phyloP scores from a whole-genome alignment of 2,888 invertebrate species.

The Carabus problematicus region DNA sequence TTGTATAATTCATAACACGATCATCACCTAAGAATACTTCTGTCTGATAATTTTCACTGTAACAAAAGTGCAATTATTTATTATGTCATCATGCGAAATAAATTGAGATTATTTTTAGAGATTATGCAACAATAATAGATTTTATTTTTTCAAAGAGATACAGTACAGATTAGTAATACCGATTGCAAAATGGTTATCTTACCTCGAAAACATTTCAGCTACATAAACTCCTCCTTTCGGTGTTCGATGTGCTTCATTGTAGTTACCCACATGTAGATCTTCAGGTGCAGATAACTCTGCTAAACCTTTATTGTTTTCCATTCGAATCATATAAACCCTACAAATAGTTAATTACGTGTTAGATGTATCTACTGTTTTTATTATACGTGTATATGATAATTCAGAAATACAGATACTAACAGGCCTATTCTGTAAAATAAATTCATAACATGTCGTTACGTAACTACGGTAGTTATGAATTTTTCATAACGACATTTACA shows the following conservation, averaged over 20 bases:
- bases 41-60: slow-evolving; percentile 66
- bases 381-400: not conserved
- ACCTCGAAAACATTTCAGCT: slow-evolving; percentile 84
- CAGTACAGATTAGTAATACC: not conserved
- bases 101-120: too few species aligned
- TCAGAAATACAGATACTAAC: too few species aligned
- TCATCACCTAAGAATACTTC: slow-evolving; percentile 80
- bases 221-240: slow-evolving; percentile 81
- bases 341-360: slow-evolving; percentile 43
- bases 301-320: slow-evolving; percentile 68
- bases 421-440: too few species aligned
- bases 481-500: too few species aligned
- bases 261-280: slow-evolving; percentile 73
- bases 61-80: too few species aligned
- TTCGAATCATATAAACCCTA: slow-evolving; percentile 78
- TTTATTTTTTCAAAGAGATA: not conserved
- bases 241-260: slow-evolving; percentile 74
- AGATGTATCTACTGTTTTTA: not conserved
- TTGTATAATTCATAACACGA: slow-evolving; percentile 55
- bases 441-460: too few species aligned
- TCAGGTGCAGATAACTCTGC: slow-evolving; percentile 73
- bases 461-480: too few species aligned
- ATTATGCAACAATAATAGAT: not conserved
- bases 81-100: not conserved
- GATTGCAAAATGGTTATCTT: slow-evolving; percentile 45